Percentiles rank a stretch among this genome's conserved stretches.
These are phyloP conservation scores for Eupeodes latifasciatus DNA, from an alignment of 2,888 invertebrate species.

Conservation along the genomic window DNA sequence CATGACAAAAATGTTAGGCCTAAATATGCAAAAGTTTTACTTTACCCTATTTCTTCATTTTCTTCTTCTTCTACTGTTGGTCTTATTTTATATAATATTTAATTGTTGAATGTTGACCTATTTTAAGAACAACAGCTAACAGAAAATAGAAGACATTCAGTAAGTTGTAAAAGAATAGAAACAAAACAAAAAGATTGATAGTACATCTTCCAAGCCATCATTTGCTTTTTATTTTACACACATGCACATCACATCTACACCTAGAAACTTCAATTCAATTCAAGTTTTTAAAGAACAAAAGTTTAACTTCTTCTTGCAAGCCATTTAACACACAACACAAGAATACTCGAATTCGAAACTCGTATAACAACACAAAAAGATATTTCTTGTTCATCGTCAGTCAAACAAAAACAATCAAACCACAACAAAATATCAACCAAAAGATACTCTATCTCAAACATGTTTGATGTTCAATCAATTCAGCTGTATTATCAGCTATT, in stretches of 20 bases:
- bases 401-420: constrained; percentile 42
- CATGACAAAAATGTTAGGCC: constrained; percentile 24
- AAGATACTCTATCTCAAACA: constrained; percentile 26
- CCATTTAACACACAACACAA: constrained; percentile 14
- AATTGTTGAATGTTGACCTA: constrained; percentile 76
- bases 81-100: constrained; percentile 46
- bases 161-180: not conserved
- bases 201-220: constrained; percentile 16
- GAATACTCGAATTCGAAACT: too few species aligned
- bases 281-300: constrained; percentile 64
- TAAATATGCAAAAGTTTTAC: constrained; percentile 60
- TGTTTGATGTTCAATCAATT: constrained; percentile 9
- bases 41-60: too few species aligned
- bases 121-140: constrained; percentile 38
- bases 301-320: constrained; percentile 50
- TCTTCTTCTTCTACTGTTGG: too few species aligned
- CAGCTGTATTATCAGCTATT: constrained; percentile 47
- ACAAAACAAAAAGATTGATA: not conserved
- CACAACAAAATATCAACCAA: not conserved
- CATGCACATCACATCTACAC: not conserved
- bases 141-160: constrained; percentile 28
- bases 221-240: not conserved
- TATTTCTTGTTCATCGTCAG: not conserved
- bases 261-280: constrained; percentile 28
- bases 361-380: not conserved